These are phyloP conservation scores for Genyomyrus donnyi DNA, from an alignment of 2,113 vertebrate species.

Conservation along the genomic window DNA sequence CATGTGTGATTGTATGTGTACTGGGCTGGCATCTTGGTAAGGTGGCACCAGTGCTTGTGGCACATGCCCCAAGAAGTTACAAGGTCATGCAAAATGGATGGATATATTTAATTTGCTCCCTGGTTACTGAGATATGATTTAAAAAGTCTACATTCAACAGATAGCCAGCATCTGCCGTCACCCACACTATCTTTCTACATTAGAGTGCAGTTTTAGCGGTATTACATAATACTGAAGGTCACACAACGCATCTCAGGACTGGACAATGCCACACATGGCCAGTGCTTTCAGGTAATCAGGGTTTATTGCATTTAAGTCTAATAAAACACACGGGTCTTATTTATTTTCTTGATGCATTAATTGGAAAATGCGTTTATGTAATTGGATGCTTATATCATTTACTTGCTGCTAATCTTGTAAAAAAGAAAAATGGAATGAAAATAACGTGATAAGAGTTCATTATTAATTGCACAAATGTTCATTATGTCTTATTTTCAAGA, in stretches of 20 bases:
- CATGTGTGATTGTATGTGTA: not conserved
- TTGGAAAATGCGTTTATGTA: not conserved
- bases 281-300: not conserved
- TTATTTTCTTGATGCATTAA: conserved; percentile 8
- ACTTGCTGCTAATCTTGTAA: not conserved
- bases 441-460: not conserved
- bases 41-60: not conserved
- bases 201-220: not conserved
- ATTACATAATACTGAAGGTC: not conserved
- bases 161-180: not conserved
- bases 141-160: not conserved
- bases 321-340: not conserved
- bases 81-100: not conserved
- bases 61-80: not conserved
- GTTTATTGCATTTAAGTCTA: not conserved
- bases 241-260: not conserved
- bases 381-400: not conserved
- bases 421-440: conserved; percentile 5
- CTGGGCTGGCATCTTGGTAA: not conserved
- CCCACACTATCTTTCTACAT: not conserved
- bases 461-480: conserved; percentile 1
- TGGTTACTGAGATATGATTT: not conserved
- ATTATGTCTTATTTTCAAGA: not conserved
- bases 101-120: not conserved
- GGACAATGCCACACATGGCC: not conserved